Conservation (phyloP, 2,888 invertebrate species). For the Leptinotarsa juncta region DNA sequence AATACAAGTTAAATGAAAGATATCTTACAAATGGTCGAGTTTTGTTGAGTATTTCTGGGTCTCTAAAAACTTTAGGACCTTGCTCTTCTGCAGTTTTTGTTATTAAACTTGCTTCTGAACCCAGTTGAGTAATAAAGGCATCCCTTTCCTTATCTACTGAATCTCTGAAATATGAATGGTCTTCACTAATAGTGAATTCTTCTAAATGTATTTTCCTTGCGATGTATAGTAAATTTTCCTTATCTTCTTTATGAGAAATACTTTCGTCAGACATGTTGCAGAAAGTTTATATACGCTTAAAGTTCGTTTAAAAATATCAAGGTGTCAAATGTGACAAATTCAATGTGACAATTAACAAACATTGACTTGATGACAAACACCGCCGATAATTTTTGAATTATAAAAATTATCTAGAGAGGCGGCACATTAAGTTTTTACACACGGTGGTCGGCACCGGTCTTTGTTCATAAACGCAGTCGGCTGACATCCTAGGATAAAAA, state of each 20-base stretch:
- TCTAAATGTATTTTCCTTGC: conserved; percentile 48
- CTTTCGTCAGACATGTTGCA: conserved; percentile 50
- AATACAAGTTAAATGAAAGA: neutral
- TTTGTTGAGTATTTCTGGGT: conserved; percentile 44
- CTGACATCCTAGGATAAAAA: too few species aligned
- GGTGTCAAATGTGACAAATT: conserved; percentile 5
- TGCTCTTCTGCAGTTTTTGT: conserved; percentile 17
- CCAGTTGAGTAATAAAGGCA: conserved; percentile 15
- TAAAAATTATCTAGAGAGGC: too few species aligned
- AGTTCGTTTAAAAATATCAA: neutral
- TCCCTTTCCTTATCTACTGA: conserved; percentile 34
- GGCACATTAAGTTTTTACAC: too few species aligned
- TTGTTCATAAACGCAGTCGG: too few species aligned
- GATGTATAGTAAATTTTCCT: conserved; percentile 50
- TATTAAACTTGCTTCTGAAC: conserved; percentile 21
- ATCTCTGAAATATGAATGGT: conserved; percentile 35
- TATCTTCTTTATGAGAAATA: conserved; percentile 49
- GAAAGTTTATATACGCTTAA: neutral
- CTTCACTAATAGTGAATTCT: conserved; percentile 45
- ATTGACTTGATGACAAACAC: neutral
- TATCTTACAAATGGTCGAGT: conserved; percentile 49
- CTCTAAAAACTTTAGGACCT: conserved; percentile 42
- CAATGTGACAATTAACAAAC: neutral
- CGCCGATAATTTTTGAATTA: too few species aligned
- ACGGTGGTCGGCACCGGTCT: too few species aligned